Conservation (phyloP, 2,113 vertebrate genomes). For the Syngnathoides biaculeatus region DNA sequence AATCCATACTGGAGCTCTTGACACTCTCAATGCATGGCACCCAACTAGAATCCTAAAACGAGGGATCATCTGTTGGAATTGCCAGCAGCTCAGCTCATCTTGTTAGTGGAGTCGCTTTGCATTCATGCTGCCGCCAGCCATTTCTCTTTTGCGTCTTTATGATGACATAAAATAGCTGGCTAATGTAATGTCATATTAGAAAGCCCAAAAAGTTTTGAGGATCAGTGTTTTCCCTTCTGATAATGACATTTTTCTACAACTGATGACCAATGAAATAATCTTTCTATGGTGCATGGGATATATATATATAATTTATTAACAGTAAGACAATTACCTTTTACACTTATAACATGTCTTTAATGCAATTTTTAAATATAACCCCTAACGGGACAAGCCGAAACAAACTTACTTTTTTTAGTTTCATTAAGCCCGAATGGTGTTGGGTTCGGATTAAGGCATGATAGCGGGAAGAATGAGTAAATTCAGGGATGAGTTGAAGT, state of each 20-base stretch:
- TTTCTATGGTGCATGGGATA: too few relatives aligned
- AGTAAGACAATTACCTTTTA: too few relatives aligned
- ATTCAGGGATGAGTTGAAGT: too few relatives aligned
- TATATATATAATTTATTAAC: too few relatives aligned
- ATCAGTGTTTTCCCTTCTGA: background rate
- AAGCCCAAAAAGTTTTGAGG: background rate
- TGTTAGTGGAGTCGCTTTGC: conserved; percentile 50
- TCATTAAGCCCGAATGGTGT: too few relatives aligned
- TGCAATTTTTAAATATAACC: too few relatives aligned
- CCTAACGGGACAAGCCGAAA: too few relatives aligned
- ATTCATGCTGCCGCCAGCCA: conserved; percentile 34
- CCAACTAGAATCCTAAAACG: conserved; percentile 43
- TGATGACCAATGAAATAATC: background rate
- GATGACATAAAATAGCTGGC: conserved; percentile 23
- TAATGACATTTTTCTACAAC: background rate
- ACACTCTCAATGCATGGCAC: conserved; percentile 37
- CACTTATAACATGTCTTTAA: too few relatives aligned
- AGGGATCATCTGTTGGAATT: conserved; percentile 51
- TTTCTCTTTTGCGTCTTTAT: conserved; percentile 30
- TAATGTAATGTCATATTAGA: background rate
- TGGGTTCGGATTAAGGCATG: too few relatives aligned
- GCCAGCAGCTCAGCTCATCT: conserved; percentile 49
- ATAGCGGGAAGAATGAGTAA: too few relatives aligned
- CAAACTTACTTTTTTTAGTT: too few relatives aligned
- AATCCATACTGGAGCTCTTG: conserved; percentile 56